These are phyloP conservation scores for Pachycephala philippinensis DNA, from an alignment of 2,113 vertebrate species.

Conservation along the genomic window DNA sequence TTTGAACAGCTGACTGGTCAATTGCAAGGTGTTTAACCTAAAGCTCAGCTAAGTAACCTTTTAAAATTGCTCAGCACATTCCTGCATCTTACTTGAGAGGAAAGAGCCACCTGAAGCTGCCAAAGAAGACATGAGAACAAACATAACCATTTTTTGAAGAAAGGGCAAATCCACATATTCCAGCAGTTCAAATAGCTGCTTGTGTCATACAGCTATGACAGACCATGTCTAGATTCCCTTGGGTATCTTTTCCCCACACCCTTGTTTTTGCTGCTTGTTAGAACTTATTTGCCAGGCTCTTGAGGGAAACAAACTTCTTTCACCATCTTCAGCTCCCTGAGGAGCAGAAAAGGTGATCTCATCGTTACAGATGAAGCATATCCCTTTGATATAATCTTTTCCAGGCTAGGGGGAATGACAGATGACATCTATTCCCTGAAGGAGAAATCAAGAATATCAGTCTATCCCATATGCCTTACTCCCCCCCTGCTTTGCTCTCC, in stretches of 20 bases:
- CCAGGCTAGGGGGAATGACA: not conserved
- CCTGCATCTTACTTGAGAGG: not conserved
- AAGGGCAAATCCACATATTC: not conserved
- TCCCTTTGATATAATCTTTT: slow-evolving; percentile 8
- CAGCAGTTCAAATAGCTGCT: not conserved
- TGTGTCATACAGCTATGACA: not conserved
- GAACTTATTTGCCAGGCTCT: not conserved
- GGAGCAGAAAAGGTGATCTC: slow-evolving; percentile 20
- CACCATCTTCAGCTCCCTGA: not conserved
- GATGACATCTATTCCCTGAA: slow-evolving; percentile 37
- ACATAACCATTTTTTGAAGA: not conserved
- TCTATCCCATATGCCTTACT: not conserved
- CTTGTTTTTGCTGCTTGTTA: not conserved
- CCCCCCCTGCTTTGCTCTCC: not conserved
- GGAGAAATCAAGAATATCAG: not conserved
- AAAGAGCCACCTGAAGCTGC: not conserved
- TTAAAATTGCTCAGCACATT: not conserved
- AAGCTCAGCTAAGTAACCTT: not conserved
- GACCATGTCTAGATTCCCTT: not conserved
- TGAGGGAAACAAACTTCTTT: not conserved
- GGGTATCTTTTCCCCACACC: not conserved
- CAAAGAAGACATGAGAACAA: not conserved
- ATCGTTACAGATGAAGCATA: slow-evolving; percentile 14
- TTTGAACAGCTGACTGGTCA: not conserved
- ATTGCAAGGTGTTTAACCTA: not conserved